These are phyloP conservation scores for Sebastes elongatus DNA, from an alignment of 2,797 vertebrate genomes.

Conservation along the genomic window DNA sequence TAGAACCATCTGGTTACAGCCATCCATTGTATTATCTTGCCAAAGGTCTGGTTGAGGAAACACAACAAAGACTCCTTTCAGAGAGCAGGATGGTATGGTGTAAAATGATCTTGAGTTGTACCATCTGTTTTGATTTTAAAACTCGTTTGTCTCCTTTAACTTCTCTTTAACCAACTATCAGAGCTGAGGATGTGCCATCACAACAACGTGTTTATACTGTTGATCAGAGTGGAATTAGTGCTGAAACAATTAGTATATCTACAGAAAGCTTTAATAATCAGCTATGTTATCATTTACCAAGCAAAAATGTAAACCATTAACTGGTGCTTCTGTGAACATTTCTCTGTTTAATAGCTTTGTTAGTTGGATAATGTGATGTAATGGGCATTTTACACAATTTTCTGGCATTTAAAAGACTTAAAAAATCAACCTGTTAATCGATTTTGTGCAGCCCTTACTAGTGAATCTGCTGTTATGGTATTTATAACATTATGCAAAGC, in stretches of 20 bases:
- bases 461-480: background rate
- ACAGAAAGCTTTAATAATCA: background rate
- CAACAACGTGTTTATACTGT: background rate
- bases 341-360: background rate
- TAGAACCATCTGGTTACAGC: conserved; percentile 16
- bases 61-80: conserved; percentile 43
- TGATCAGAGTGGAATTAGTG: background rate
- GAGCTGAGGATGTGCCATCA: background rate
- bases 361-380: background rate
- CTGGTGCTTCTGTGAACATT: background rate
- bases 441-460: background rate
- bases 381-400: background rate
- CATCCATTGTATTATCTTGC: conserved; percentile 10
- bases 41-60: background rate
- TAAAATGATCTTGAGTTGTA: conserved; percentile 19
- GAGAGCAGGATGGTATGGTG: background rate
- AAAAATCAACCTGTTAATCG: background rate
- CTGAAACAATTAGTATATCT: background rate
- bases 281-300: background rate
- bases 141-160: background rate
- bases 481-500: background rate
- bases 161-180: background rate
- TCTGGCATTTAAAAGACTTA: background rate
- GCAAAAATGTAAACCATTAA: background rate
- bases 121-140: conserved; percentile 5